phyloP scores from a whole-genome alignment of 2,113 vertebrate species.

The Quiscalus mexicanus region DNA sequence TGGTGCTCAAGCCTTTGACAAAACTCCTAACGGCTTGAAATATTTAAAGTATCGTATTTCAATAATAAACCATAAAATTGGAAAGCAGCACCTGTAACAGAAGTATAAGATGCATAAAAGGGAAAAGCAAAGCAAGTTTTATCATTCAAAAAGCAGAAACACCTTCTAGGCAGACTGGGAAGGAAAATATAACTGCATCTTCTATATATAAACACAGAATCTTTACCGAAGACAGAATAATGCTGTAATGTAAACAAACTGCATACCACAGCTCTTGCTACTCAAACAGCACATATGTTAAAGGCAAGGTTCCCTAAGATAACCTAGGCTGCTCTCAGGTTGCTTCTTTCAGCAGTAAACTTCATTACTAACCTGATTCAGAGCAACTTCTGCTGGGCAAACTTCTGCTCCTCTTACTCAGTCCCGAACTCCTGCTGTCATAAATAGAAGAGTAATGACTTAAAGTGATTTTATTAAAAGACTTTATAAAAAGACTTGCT shows the following conservation, averaged over 20 bases:
- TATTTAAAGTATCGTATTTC: background rate
- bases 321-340: background rate
- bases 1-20: background rate
- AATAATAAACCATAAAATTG: background rate
- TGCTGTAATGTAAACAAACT: background rate
- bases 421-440: background rate
- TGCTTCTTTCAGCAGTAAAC: background rate
- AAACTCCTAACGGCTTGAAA: background rate
- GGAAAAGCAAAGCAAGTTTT: background rate
- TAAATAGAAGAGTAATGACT: background rate
- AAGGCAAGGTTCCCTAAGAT: background rate
- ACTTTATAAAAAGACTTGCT: slow-evolving; percentile 21
- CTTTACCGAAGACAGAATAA: background rate
- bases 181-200: background rate
- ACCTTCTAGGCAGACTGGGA: background rate
- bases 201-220: background rate
- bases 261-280: background rate
- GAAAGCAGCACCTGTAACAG: background rate
- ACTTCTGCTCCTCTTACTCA: slow-evolving; percentile 1
- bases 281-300: background rate
- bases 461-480: slow-evolving; percentile 12
- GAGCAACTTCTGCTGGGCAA: slow-evolving; percentile 3
- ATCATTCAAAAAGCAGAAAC: background rate
- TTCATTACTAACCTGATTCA: slow-evolving; percentile 50
- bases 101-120: background rate